These are phyloP conservation scores for Tetramorium bicarinatum DNA, from an alignment of 2,888 invertebrate genomes.

Conservation along the genomic window DNA sequence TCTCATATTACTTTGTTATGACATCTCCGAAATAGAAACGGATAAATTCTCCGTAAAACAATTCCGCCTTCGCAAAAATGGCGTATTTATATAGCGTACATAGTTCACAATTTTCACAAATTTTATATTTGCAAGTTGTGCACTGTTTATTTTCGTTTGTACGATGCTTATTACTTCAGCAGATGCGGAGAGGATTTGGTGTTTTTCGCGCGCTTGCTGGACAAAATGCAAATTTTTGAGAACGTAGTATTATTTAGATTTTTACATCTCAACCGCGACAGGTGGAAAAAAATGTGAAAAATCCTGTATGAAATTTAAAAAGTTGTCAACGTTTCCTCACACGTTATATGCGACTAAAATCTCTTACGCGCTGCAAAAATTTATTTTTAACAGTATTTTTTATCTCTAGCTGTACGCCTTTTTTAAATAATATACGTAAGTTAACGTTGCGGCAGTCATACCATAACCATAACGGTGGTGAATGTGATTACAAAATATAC, in stretches of 20 bases:
- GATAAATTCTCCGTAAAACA: neutral
- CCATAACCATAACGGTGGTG: neutral
- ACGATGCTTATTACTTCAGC: constrained; percentile 22
- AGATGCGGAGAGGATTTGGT: constrained; percentile 23
- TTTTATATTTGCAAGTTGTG: neutral
- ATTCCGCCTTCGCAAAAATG: neutral
- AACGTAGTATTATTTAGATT: constrained; percentile 44
- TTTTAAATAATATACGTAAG: constrained; percentile 15
- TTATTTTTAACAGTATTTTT: constrained; percentile 39
- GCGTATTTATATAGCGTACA: neutral
- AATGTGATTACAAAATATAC: constrained; percentile 19
- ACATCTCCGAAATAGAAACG: constrained; percentile 8
- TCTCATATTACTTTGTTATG: constrained; percentile 70
- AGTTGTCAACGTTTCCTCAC: constrained; percentile 51
- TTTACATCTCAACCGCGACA: constrained; percentile 50
- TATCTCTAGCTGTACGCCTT: constrained; percentile 10
- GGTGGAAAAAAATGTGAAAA: constrained; percentile 39
- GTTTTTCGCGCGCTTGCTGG: constrained; percentile 27
- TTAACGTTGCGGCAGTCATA: constrained; percentile 20
- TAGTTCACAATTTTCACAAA: constrained; percentile 13
- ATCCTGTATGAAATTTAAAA: constrained; percentile 52
- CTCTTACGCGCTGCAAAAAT: constrained; percentile 42
- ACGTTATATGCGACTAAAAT: constrained; percentile 32
- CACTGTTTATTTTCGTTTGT: constrained; percentile 21
- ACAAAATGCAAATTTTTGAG: constrained; percentile 40